Evolutionary conservation across 2,113 vertebrate species (phyloP).

Genomic region (Cnemophilus loriae): DNA sequence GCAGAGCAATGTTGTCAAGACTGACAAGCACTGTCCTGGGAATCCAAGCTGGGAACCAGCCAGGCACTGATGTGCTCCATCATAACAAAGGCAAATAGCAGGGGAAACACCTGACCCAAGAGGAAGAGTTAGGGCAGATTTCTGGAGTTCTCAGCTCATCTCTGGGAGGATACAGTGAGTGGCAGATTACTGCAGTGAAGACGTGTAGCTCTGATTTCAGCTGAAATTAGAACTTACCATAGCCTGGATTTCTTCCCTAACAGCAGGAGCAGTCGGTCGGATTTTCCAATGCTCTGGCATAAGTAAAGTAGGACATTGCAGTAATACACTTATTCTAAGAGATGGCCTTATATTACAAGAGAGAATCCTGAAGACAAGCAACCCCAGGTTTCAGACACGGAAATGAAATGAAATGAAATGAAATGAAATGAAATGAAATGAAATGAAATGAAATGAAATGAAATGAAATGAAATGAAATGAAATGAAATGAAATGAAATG

Average conservation of each 20-base stretch:
- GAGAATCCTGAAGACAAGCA: neutral
- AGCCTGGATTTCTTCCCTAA: neutral
- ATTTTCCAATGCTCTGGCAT: neutral
- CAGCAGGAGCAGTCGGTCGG: neutral
- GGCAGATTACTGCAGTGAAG: neutral
- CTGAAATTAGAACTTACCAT: neutral
- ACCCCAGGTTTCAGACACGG: neutral
- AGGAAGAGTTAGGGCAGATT: neutral
- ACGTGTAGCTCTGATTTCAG: neutral
- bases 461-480: too few species aligned
- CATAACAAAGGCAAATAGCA: neutral
- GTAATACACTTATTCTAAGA: neutral
- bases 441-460: too few species aligned
- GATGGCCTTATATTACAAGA: neutral
- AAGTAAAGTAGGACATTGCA: neutral
- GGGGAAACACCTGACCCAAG: neutral
- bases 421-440: too few species aligned
- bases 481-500: too few species aligned
- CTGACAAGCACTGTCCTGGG: neutral
- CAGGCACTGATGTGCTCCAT: neutral
- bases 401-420: too few species aligned
- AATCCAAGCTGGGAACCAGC: fast-evolving
- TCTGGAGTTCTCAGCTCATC: neutral
- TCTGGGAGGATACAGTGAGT: neutral
- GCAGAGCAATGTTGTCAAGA: neutral